Percentiles rank a stretch among this genome's conserved stretches.
Conservation (phyloP, 2,888 invertebrate genomes). For the Pediacus dermestoides region DNA sequence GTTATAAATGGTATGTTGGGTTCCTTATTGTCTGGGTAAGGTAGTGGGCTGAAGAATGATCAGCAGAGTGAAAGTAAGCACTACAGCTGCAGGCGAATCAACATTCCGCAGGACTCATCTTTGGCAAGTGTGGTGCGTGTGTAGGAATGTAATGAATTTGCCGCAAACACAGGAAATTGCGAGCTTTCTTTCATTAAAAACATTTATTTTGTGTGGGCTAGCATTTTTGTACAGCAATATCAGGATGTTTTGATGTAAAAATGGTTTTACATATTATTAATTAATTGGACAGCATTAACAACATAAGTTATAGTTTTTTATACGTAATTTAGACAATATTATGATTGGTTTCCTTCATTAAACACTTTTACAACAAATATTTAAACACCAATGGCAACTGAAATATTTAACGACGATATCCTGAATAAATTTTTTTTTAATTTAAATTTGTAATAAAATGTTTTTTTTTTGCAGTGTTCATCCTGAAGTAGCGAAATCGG, state of each 20-base stretch:
- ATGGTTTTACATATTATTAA: no score
- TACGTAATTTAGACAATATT: no score
- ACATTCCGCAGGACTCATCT: slow-evolving; percentile 18
- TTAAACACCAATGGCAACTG: neutral
- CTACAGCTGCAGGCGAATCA: slow-evolving; percentile 20
- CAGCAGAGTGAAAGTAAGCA: slow-evolving; percentile 32
- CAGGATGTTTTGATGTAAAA: no score
- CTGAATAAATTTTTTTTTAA: no score
- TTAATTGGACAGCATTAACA: no score
- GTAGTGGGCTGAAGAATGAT: neutral
- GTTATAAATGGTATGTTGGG: neutral
- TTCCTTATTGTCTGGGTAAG: slow-evolving; percentile 4
- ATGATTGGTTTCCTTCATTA: no score
- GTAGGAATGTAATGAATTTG: neutral
- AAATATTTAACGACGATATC: no score
- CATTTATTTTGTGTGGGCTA: no score
- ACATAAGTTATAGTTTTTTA: no score
- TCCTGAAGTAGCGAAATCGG: slow-evolving; percentile 56
- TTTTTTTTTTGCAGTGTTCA: slow-evolving; percentile 57
- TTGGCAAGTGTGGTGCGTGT: neutral
- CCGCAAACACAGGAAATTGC: slow-evolving; percentile 6
- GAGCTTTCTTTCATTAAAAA: slow-evolving; percentile 2
- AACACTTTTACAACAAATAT: no score
- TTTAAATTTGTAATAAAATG: no score
- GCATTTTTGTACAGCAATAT: no score